Percentiles rank a stretch among this genome's conserved stretches.
Conservation (phyloP, 2,113 vertebrate genomes). For the Montifringilla adamsi region DNA sequence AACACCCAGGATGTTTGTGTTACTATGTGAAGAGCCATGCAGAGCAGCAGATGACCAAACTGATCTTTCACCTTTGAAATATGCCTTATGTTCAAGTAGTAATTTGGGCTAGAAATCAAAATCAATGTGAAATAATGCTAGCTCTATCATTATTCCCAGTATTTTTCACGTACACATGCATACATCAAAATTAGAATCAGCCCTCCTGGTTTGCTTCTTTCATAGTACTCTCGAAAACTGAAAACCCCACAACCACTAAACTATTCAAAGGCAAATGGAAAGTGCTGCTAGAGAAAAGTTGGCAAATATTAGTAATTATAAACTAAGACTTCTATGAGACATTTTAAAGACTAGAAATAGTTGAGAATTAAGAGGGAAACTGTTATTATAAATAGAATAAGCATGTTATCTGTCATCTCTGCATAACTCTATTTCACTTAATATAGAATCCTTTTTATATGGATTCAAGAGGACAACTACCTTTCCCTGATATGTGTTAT, state of each 20-base stretch:
- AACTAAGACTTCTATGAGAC: background rate
- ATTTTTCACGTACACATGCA: background rate
- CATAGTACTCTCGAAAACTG: background rate
- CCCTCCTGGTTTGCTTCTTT: background rate
- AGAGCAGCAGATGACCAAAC: background rate
- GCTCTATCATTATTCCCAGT: background rate
- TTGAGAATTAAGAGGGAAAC: background rate
- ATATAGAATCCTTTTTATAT: background rate
- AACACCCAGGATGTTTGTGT: background rate
- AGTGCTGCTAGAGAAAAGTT: background rate
- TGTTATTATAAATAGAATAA: background rate
- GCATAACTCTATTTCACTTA: background rate
- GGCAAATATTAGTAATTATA: background rate
- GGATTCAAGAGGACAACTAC: background rate
- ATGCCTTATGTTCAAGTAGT: background rate
- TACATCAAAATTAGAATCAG: background rate
- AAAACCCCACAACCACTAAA: background rate
- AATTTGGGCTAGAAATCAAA: background rate
- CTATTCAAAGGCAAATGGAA: background rate
- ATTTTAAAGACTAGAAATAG: background rate
- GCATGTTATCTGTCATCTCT: background rate
- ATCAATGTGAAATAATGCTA: background rate
- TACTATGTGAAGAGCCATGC: background rate
- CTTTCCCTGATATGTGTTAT: background rate
- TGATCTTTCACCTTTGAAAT: background rate